These are phyloP conservation scores for Macaca fascicularis DNA, from an alignment of 2,113 vertebrate species.

Conservation along the genomic window T2T-MFA8v1.1 NC_088391.1:32178001-32178500, in stretches of 20 bases:
- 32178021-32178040: conserved; percentile 18
- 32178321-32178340: not conserved
- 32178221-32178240: not conserved
- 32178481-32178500: not conserved
- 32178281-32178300: not conserved
- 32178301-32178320: not conserved
- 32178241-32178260: not conserved
- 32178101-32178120: not conserved
- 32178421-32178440: not conserved
- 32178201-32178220: not conserved
- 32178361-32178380: not conserved
- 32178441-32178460: not conserved
- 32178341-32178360: not conserved
- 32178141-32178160: conserved; percentile 55
- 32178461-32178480: not conserved
- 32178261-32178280: not conserved
- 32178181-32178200: not conserved
- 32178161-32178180: not conserved
- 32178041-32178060: not conserved
- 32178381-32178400: not conserved
- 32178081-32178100: conserved; percentile 19
- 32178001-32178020: not conserved
- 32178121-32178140: conserved; percentile 51
- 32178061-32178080: conserved; percentile 36
- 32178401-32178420: not conserved